These are phyloP conservation scores for Condylura cristata DNA, from an alignment of 2,113 vertebrate species.

Conservation along the genomic window DNA sequence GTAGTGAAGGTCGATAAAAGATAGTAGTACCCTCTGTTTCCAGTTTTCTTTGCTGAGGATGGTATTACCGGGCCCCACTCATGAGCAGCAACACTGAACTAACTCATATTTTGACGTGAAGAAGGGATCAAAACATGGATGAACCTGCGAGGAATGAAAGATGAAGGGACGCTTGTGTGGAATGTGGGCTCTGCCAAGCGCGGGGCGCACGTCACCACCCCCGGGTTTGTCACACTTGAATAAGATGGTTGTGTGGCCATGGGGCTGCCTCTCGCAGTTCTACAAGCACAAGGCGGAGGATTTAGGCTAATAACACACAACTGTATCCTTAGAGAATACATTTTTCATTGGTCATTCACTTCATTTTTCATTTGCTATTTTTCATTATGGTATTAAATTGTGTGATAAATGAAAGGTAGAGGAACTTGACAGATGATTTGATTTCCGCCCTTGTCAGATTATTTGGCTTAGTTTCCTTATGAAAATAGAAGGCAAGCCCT, in stretches of 20 bases:
- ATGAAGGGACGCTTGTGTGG: background rate
- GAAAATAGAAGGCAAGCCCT: slow-evolving; percentile 81
- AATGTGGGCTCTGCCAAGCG: background rate
- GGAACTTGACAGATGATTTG: slow-evolving; percentile 81
- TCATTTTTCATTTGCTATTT: slow-evolving; percentile 80
- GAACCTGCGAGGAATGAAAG: slow-evolving; percentile 1
- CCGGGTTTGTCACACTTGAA: slow-evolving; percentile 55
- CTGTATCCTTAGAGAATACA: slow-evolving; percentile 65
- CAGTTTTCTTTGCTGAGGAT: background rate
- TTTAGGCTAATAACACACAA: slow-evolving; percentile 67
- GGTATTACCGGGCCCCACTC: background rate
- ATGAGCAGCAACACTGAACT: background rate
- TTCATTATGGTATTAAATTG: slow-evolving; percentile 72
- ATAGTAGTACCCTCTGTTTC: background rate
- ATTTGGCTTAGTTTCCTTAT: slow-evolving; percentile 82
- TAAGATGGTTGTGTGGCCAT: slow-evolving; percentile 57
- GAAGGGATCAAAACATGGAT: background rate
- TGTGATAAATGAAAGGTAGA: slow-evolving; percentile 81
- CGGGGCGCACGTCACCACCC: slow-evolving; percentile 38
- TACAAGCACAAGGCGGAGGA: slow-evolving; percentile 11
- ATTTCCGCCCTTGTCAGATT: slow-evolving; percentile 83
- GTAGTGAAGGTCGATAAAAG: background rate
- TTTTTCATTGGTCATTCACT: slow-evolving; percentile 80
- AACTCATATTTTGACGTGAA: slow-evolving; percentile 35
- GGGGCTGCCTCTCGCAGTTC: slow-evolving; percentile 33